Evolutionary conservation across 2,888 invertebrate genomes (phyloP), one percentile per base, ranked within the genome.

Genomic region (Tiphia femorata): DNA sequence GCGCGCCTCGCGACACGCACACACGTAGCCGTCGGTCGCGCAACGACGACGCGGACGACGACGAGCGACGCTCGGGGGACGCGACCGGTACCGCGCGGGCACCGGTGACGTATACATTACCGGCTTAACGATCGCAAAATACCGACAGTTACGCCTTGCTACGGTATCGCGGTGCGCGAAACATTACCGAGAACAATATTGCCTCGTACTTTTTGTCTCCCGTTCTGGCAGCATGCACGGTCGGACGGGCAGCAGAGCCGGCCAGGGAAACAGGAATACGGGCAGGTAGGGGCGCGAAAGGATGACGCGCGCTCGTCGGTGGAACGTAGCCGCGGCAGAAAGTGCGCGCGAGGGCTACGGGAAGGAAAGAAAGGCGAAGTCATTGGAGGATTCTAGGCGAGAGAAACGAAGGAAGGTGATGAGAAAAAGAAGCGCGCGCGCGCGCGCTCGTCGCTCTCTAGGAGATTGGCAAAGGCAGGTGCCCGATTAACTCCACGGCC

Each of bases 81-180:
- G n/a, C n/a, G n/a, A n/a, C n/a, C n/a, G n/a, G n/a, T n/a, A n/a
- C n/a, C n/a, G n/a, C n/a, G n/a, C n/a, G n/a, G n/a, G n/a, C n/a
- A n/a, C n/a, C n/a, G n/a, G 58, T 66, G 65, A 74, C 73, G 65
- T 73, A 75, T 73, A 77, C 68, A 73, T 74, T 76, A 70, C 67
- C 58, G 54, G 67, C 63, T 77, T 77, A 78, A 76, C 75, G 78
- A 72, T 77, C 71, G 72, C 76, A 69, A 78, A 78, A 77, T 76
- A 72, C 72, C 74, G 70, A 74, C 71, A 69, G 70, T 71, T 75
- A 76, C 68, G 64, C 57, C 61, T n/a, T 53, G 57, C 61, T 59
- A 49, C 54, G n/a, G 61, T 71, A 62, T 62, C 57, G 67, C 70
- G 49, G 59, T 64, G 62, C 58, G 56, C 49, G 55, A 42, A n/a